phyloP scores from a whole-genome alignment of 2,888 invertebrate genomes.

The Auanema freiburgensis region DNA sequence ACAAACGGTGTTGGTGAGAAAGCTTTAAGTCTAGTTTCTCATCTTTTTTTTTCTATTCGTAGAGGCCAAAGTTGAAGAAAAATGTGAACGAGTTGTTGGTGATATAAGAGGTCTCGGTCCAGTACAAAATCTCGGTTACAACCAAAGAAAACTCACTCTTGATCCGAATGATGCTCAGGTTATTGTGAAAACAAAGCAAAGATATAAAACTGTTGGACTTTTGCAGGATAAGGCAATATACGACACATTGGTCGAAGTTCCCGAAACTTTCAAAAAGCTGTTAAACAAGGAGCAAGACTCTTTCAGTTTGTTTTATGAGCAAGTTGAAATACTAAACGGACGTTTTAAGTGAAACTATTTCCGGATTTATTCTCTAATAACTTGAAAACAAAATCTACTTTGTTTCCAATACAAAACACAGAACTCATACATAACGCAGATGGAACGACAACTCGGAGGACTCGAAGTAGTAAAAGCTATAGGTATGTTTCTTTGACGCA shows the following conservation, averaged over 20 bases:
- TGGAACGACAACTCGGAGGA: conserved; percentile 55
- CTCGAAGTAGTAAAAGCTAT: conserved; percentile 50
- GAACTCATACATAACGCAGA: conserved; percentile 59
- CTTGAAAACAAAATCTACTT: conserved; percentile 47
- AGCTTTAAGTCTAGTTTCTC: too few relatives aligned
- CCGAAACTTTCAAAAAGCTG: conserved; percentile 52
- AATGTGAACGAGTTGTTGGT: conserved; percentile 36
- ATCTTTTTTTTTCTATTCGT: conserved; percentile 12
- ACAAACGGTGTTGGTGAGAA: conserved; percentile 30
- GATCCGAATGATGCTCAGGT: conserved; percentile 43
- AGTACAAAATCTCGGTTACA: conserved; percentile 27
- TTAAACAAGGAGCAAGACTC: conserved; percentile 51
- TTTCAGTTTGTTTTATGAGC: conserved; percentile 20
- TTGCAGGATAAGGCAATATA: conserved; percentile 44
- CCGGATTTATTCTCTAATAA: conserved; percentile 56
- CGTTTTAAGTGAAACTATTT: conserved; percentile 48
- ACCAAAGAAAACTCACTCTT: conserved; percentile 27
- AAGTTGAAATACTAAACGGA: neutral
- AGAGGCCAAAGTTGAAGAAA: conserved; percentile 29
- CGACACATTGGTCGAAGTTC: conserved; percentile 38
- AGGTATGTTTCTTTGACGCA: conserved; percentile 29
- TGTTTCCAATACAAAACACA: conserved; percentile 38
- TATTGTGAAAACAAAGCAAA: neutral
- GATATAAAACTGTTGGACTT: neutral
- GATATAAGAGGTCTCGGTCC: conserved; percentile 53